Percentiles rank a stretch among this genome's conserved stretches.
phyloP scores from a whole-genome alignment of 2,113 vertebrate species.

The Euleptes europaea region DNA sequence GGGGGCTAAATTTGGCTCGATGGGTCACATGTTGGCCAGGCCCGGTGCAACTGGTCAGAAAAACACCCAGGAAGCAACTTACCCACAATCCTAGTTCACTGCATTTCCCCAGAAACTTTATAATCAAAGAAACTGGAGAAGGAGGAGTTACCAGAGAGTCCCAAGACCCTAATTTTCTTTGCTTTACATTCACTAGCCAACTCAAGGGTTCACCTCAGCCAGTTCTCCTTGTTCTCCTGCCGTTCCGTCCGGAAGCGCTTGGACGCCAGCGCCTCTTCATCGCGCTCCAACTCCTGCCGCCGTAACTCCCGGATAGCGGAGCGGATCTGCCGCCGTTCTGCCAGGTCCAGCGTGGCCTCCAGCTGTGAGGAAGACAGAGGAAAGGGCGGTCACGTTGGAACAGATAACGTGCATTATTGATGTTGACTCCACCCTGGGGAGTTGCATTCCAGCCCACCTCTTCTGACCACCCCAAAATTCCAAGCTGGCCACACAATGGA shows the following conservation, averaged over 20 bases:
- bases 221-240: constrained; percentile 93
- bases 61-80: no score
- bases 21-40: no score
- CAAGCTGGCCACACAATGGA: constrained; percentile 25
- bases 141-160: no score
- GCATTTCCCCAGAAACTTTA: no score
- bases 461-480: not conserved
- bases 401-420: not conserved
- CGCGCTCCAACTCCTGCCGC: constrained; percentile 87
- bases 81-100: no score
- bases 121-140: no score
- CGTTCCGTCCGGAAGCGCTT: constrained; percentile 90
- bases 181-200: no score
- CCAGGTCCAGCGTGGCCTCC: constrained; percentile 88
- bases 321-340: constrained; percentile 90
- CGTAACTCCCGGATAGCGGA: constrained; percentile 90
- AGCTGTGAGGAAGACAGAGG: constrained; percentile 71
- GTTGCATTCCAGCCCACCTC: not conserved
- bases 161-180: no score
- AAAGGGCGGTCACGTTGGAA: not conserved
- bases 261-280: constrained; percentile 89
- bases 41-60: no score
- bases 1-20: no score
- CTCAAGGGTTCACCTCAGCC: constrained; percentile 79
- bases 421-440: rapidly evolving